Conservation (phyloP, 2,113 vertebrate genomes). For the Neodon shergylaensis region DNA sequence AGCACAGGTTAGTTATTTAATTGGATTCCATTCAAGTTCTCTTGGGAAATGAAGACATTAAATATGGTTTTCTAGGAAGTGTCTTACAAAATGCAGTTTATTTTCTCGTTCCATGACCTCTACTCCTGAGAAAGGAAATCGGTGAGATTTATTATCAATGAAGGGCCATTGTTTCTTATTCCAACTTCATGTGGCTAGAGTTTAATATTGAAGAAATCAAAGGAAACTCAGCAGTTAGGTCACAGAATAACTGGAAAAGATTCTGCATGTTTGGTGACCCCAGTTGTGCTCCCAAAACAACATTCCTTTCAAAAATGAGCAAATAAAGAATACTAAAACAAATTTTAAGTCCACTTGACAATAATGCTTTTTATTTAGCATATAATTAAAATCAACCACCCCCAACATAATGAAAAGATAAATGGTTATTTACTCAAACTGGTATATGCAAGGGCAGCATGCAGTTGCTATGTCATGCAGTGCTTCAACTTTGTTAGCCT, state of each 20-base stretch:
- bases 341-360: not conserved
- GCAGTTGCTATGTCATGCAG: no score
- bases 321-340: not conserved
- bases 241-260: not conserved
- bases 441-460: not conserved
- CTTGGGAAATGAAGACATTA: not conserved
- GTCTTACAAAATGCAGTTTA: not conserved
- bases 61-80: not conserved
- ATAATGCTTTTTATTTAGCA: not conserved
- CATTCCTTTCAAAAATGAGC: not conserved
- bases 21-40: not conserved
- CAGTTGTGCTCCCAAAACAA: not conserved
- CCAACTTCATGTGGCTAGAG: not conserved
- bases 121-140: not conserved
- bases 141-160: not conserved
- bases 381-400: not conserved
- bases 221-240: not conserved
- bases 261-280: not conserved
- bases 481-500: not conserved
- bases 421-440: not conserved
- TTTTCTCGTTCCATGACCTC: not conserved
- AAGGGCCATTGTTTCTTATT: not conserved
- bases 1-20: not conserved
- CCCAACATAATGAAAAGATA: not conserved
- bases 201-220: constrained; percentile 8